Evolutionary conservation across 2,113 vertebrate species (phyloP).

Genomic region (Thermophis baileyi): DNA sequence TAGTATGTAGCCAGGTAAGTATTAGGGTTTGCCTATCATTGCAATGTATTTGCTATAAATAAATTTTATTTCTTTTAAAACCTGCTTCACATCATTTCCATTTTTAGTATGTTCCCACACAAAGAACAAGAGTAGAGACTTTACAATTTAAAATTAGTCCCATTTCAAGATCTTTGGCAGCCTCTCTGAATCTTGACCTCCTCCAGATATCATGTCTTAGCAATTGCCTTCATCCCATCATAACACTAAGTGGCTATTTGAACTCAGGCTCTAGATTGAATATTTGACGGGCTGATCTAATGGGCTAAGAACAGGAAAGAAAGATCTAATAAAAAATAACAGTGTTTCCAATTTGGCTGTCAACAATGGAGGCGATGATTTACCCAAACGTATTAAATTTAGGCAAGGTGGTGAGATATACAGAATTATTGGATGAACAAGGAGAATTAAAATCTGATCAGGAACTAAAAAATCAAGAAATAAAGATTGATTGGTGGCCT

Average conservation of each 20-base stretch:
- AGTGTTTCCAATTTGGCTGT: too few relatives aligned
- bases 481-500: too few relatives aligned
- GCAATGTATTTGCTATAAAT: background rate
- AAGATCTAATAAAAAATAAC: background rate
- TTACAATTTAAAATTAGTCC: background rate
- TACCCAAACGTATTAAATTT: too few relatives aligned
- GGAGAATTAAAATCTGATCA: too few relatives aligned
- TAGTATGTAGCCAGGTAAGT: background rate
- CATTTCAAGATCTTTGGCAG: background rate
- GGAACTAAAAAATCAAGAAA: too few relatives aligned
- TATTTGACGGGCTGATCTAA: background rate
- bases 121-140: background rate
- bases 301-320: background rate
- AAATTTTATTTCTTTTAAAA: background rate
- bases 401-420: too few relatives aligned
- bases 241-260: background rate
- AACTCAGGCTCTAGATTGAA: background rate
- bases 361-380: too few relatives aligned
- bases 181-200: background rate
- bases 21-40: background rate
- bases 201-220: background rate
- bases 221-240: background rate
- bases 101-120: background rate
- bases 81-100: background rate
- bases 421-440: too few relatives aligned